Evolutionary conservation across 2,113 vertebrate genomes (phyloP).

Genomic region (Willisornis vidua): DNA sequence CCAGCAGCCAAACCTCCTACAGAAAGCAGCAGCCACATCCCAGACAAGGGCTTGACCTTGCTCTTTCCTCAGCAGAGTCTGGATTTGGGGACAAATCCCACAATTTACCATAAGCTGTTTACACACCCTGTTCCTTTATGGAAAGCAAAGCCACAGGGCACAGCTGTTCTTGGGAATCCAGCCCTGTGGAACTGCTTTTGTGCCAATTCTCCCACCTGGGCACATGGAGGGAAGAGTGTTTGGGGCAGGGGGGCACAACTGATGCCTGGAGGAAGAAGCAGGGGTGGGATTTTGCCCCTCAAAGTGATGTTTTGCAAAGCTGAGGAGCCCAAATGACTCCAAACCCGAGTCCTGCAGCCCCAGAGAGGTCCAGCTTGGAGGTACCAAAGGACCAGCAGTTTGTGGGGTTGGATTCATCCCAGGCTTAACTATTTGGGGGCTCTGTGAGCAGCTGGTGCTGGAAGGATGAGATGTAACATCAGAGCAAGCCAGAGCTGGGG

Average conservation of each 20-base stretch:
- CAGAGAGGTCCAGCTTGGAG: fast-evolving
- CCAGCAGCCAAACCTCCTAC: fast-evolving
- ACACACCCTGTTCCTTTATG: background rate
- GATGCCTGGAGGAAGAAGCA: background rate
- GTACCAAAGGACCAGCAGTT: background rate
- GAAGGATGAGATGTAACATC: background rate
- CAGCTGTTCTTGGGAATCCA: background rate
- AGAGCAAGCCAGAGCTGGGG: background rate
- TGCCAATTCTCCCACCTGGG: background rate
- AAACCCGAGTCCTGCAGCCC: background rate
- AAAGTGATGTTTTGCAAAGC: background rate
- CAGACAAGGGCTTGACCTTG: fast-evolving
- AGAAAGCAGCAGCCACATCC: background rate
- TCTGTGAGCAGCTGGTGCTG: background rate
- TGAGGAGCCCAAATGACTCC: background rate
- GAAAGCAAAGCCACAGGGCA: background rate
- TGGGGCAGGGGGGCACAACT: background rate
- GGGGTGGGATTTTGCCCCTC: background rate
- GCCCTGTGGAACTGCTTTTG: background rate
- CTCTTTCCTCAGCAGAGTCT: background rate
- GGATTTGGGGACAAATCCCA: background rate
- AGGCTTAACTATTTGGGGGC: background rate
- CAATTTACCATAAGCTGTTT: background rate
- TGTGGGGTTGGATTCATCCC: fast-evolving
- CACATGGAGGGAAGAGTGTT: fast-evolving